phyloP scores from a whole-genome alignment of 2,113 vertebrate species.

The Etheostoma spectabile region DNA sequence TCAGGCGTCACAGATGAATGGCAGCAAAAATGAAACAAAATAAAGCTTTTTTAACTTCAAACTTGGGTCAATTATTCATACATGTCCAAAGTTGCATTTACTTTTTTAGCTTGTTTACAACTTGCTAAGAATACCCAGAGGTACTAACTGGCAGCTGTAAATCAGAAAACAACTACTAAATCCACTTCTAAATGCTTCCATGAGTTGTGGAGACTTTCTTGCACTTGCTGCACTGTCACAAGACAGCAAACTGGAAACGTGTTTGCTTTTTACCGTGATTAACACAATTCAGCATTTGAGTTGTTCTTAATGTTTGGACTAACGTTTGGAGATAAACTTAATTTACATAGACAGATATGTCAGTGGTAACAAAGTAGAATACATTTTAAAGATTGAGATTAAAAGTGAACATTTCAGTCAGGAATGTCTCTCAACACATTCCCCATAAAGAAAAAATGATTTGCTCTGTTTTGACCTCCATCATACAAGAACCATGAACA shows the following conservation, averaged over 20 bases:
- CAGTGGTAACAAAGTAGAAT: background rate
- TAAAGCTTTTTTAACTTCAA: background rate
- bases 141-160: background rate
- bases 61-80: background rate
- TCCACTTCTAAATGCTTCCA: background rate
- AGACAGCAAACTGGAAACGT: background rate
- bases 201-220: background rate
- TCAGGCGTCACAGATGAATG: background rate
- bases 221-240: background rate
- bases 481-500: background rate
- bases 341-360: background rate
- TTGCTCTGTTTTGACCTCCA: background rate
- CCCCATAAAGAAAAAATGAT: background rate
- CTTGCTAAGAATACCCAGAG: background rate
- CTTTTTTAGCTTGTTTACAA: background rate
- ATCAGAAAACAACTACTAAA: background rate
- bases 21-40: background rate
- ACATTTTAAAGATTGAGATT: background rate
- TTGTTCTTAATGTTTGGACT: background rate
- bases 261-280: background rate
- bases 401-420: conserved; percentile 3
- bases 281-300: background rate
- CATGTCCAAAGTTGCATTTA: background rate
- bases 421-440: background rate
- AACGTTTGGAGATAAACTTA: background rate